Evolutionary conservation across 2,888 invertebrate genomes (phyloP).

Genomic region (Tigriopus californicus): DNA sequence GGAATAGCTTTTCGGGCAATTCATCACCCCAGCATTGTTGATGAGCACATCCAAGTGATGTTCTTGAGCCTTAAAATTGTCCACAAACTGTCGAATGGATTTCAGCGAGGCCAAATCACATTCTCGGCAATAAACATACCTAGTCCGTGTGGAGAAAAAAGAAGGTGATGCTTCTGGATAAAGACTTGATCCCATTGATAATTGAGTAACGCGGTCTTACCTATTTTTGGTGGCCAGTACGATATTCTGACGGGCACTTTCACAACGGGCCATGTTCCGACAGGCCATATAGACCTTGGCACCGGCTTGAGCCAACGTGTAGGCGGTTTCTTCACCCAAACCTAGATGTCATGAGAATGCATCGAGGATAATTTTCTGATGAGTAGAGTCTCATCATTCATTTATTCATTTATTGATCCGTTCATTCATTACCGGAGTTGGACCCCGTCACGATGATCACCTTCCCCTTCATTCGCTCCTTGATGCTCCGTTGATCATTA

Average conservation of each 20-base stretch:
- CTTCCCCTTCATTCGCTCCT: neutral
- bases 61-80: neutral
- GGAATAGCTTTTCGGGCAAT: neutral
- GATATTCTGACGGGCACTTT: neutral
- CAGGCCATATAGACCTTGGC: conserved; percentile 9
- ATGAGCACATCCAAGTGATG: neutral
- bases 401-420: too few relatives aligned
- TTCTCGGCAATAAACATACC: conserved; percentile 8
- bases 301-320: too few relatives aligned
- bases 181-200: neutral
- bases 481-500: neutral
- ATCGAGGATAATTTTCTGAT: too few relatives aligned
- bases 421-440: conserved; percentile 2
- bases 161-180: neutral
- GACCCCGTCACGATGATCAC: conserved; percentile 5
- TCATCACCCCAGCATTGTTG: conserved; percentile 10
- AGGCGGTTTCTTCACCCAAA: too few relatives aligned
- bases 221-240: conserved; percentile 3
- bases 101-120: conserved; percentile 10
- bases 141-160: too few relatives aligned
- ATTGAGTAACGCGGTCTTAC: neutral
- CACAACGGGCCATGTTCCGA: conserved; percentile 6
- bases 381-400: too few relatives aligned
- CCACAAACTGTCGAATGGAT: neutral
- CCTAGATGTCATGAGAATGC: too few relatives aligned